phyloP scores from a whole-genome alignment of 2,797 vertebrate species.

The Eospalax fontanierii region DNA sequence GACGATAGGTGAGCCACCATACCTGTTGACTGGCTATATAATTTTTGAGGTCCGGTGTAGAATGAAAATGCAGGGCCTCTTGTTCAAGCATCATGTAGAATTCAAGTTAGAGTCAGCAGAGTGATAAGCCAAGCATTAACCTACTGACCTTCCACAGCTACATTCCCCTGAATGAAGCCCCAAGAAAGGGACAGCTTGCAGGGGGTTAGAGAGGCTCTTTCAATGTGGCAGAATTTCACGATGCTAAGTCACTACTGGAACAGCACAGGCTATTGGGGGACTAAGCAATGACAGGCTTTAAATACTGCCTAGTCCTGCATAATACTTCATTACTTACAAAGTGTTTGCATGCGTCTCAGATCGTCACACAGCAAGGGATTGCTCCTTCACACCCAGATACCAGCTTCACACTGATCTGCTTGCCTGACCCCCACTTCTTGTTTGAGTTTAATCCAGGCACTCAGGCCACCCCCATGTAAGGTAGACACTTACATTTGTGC shows the following conservation, averaged over 20 bases:
- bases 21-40: background rate
- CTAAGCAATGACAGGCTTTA: background rate
- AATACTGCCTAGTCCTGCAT: background rate
- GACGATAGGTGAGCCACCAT: no score
- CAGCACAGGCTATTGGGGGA: accelerated
- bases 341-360: background rate
- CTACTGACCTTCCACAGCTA: background rate
- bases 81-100: constrained; percentile 21
- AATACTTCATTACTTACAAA: background rate
- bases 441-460: background rate
- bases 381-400: background rate
- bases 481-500: background rate
- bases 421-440: background rate
- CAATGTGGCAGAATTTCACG: background rate
- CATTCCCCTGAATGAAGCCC: background rate
- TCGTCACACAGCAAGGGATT: background rate
- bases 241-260: background rate
- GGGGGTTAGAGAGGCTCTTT: background rate
- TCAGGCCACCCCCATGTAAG: background rate
- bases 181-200: background rate
- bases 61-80: background rate
- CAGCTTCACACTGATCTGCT: background rate
- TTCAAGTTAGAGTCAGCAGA: background rate
- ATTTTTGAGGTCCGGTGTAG: background rate
- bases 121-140: background rate